These are phyloP conservation scores for Pogonocichla stellata DNA, from an alignment of 2,113 vertebrate genomes.

Conservation along the genomic window DNA sequence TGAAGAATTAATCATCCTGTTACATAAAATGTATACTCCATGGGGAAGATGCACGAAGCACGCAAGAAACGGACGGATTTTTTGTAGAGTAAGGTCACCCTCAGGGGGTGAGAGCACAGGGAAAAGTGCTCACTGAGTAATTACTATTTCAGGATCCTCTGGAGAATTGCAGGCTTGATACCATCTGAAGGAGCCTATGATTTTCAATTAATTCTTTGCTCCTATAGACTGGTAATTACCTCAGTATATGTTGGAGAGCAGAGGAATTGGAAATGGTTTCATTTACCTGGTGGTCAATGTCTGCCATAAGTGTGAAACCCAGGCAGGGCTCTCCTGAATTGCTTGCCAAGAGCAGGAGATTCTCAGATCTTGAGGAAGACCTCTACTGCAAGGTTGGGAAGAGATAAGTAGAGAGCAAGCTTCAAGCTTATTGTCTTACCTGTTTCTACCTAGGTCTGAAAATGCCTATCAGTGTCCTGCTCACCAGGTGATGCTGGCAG, in stretches of 20 bases:
- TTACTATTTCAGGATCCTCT: slow-evolving; percentile 20
- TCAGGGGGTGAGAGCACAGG: slow-evolving; percentile 15
- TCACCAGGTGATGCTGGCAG: background rate
- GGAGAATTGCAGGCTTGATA: slow-evolving; percentile 10
- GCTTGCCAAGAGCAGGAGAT: background rate
- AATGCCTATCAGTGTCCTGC: background rate
- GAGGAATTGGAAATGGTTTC: background rate
- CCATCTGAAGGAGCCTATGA: background rate
- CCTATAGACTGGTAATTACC: slow-evolving; percentile 17
- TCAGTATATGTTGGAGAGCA: background rate
- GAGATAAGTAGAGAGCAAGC: background rate
- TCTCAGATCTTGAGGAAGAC: background rate
- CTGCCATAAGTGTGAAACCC: background rate
- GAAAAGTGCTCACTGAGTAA: slow-evolving; percentile 33
- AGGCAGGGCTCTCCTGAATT: background rate
- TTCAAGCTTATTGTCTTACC: background rate
- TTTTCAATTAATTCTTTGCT: slow-evolving; percentile 51
- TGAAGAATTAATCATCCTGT: slow-evolving; percentile 56
- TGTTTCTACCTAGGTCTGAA: background rate
- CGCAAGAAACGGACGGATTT: background rate
- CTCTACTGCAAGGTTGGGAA: background rate
- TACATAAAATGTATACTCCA: slow-evolving; percentile 46
- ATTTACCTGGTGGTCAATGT: background rate
- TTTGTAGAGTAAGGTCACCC: slow-evolving; percentile 45
- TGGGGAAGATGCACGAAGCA: slow-evolving; percentile 18